These are phyloP conservation scores for Timandra comae DNA, from an alignment of 2,888 invertebrate species.

Conservation along the genomic window DNA sequence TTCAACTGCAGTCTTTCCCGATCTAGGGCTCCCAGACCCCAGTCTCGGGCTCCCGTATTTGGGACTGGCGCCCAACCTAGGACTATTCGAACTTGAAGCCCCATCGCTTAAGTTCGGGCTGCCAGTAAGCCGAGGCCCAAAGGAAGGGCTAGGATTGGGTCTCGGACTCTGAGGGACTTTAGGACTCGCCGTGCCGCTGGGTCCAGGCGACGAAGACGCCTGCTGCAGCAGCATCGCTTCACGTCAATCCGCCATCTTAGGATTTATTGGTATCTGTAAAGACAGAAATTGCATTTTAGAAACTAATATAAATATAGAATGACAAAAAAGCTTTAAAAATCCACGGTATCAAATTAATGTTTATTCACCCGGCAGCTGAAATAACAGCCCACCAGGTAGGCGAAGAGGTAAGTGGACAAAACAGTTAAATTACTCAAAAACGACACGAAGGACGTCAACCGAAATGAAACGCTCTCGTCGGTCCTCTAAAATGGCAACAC, in stretches of 20 bases:
- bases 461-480: constrained; percentile 44
- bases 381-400: constrained; percentile 10
- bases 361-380: constrained; percentile 2
- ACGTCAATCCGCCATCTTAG: constrained; percentile 62
- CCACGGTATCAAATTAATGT: no score
- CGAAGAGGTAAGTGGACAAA: constrained; percentile 7
- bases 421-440: constrained; percentile 23
- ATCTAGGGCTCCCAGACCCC: constrained; percentile 62
- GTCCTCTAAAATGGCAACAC: constrained; percentile 58
- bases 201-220: constrained; percentile 68
- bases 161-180: constrained; percentile 51
- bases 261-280: constrained; percentile 45
- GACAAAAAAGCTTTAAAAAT: no score
- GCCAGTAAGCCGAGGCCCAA: constrained; percentile 39
- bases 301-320: no score
- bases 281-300: constrained; percentile 18
- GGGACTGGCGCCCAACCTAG: constrained; percentile 50
- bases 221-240: constrained; percentile 73
- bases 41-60: constrained; percentile 62
- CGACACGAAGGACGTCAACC: constrained; percentile 32
- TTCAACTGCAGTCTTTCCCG: constrained; percentile 43
- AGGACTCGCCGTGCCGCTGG: constrained; percentile 70
- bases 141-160: constrained; percentile 45
- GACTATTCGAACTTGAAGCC: constrained; percentile 45
- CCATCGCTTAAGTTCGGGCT: constrained; percentile 53